These are phyloP conservation scores for Cossypha heuglini DNA, from an alignment of 2,797 vertebrate species.

Conservation along the genomic window DNA sequence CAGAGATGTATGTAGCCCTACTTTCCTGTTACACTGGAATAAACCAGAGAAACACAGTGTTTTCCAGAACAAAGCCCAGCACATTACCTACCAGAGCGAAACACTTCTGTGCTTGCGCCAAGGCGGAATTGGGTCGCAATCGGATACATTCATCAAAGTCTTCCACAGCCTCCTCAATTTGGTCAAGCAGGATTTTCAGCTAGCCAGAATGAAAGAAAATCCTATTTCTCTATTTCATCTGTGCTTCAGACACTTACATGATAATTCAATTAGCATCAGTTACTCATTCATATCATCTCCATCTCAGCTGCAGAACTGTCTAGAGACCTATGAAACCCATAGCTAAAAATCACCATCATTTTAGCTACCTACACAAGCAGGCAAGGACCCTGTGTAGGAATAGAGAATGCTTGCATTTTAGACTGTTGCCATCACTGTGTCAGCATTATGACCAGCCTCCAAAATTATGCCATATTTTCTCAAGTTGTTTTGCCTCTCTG, in stretches of 20 bases:
- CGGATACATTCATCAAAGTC: conserved; percentile 98
- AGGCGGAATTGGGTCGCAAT: conserved; percentile 93
- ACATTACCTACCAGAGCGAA: conserved; percentile 90
- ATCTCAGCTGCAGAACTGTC: not conserved
- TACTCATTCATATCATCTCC: not conserved
- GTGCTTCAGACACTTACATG: not conserved
- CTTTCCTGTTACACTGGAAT: not conserved
- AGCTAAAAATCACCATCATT: not conserved
- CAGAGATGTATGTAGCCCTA: not conserved
- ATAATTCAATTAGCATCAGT: not conserved
- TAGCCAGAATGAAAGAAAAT: conserved; percentile 65
- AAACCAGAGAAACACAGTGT: not conserved
- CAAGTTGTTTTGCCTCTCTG: not conserved
- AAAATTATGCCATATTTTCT: not conserved
- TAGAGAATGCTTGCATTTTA: not conserved
- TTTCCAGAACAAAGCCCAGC: not conserved
- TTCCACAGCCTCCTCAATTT: conserved; percentile 95
- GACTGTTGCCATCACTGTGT: not conserved
- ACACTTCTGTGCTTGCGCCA: conserved; percentile 98
- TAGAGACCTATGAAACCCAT: not conserved
- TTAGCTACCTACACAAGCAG: not conserved
- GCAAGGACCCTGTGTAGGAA: not conserved
- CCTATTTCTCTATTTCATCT: conserved; percentile 32
- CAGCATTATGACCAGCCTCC: not conserved
- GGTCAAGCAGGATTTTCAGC: conserved; percentile 97